phyloP scores from a whole-genome alignment of 2,888 invertebrate species.

The Cantharis nigra region DNA sequence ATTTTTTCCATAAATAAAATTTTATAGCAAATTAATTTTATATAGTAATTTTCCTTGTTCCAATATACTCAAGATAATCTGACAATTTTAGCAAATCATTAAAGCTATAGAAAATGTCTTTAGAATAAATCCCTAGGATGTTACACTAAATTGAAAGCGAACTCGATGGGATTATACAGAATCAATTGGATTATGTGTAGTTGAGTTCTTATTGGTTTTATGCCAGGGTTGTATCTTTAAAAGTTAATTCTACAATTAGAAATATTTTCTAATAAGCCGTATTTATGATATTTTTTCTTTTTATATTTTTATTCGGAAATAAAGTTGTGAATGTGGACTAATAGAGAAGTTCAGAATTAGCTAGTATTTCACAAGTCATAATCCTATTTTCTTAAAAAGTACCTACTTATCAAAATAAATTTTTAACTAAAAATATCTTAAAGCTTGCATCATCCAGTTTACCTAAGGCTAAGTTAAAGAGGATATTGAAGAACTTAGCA shows the following conservation, averaged over 20 bases:
- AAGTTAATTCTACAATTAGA: background rate
- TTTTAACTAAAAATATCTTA: constrained; percentile 3
- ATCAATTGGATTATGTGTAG: background rate
- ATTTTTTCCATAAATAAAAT: background rate
- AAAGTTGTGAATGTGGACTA: background rate
- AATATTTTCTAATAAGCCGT: background rate
- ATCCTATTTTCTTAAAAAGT: background rate
- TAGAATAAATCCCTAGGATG: background rate
- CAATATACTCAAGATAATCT: background rate
- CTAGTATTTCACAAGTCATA: background rate
- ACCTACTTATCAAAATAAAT: background rate
- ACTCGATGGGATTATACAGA: constrained; percentile 1
- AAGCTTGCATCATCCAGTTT: constrained; percentile 5
- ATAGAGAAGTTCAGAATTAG: background rate
- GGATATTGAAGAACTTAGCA: constrained; percentile 14
- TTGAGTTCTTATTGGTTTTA: background rate
- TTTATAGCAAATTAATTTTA: background rate
- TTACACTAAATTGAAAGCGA: background rate
- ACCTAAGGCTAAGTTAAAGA: background rate
- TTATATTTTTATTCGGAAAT: background rate
- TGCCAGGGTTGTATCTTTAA: background rate
- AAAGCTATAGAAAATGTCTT: constrained; percentile 1
- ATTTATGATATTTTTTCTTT: background rate
- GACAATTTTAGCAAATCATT: constrained; percentile 4
- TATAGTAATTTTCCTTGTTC: background rate